These are phyloP conservation scores for Pseudorasbora parva DNA, from an alignment of 2,113 vertebrate genomes.

Conservation along the genomic window DNA sequence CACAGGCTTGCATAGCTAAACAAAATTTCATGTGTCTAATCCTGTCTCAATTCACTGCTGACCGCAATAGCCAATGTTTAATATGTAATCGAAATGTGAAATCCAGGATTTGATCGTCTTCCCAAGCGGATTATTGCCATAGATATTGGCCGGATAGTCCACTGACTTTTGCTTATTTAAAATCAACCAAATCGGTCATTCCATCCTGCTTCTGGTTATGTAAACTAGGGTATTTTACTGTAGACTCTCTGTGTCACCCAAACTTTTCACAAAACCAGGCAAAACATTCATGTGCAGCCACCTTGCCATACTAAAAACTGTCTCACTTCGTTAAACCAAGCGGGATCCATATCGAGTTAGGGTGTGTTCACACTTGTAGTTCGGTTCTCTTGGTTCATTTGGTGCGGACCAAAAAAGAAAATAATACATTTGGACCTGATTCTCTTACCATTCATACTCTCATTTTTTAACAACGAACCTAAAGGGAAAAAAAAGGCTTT, in stretches of 20 bases:
- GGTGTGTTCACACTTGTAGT: no score
- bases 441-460: no score
- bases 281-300: neutral
- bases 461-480: no score
- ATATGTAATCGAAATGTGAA: constrained; percentile 22
- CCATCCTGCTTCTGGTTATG: neutral
- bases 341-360: no score
- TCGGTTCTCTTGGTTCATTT: no score
- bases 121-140: constrained; percentile 6
- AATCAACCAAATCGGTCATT: neutral
- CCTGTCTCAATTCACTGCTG: neutral
- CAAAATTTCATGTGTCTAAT: constrained; percentile 10
- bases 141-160: neutral
- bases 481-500: no score
- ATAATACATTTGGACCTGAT: no score
- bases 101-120: constrained; percentile 16
- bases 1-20: constrained; percentile 26
- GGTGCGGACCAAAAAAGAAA: no score
- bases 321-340: neutral
- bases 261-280: constrained; percentile 2
- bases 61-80: neutral
- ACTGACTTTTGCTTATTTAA: neutral
- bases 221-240: neutral
- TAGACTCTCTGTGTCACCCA: neutral
- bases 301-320: neutral